Evolutionary conservation across 2,888 invertebrate genomes (phyloP).

Genomic region (Melieria omissa): DNA sequence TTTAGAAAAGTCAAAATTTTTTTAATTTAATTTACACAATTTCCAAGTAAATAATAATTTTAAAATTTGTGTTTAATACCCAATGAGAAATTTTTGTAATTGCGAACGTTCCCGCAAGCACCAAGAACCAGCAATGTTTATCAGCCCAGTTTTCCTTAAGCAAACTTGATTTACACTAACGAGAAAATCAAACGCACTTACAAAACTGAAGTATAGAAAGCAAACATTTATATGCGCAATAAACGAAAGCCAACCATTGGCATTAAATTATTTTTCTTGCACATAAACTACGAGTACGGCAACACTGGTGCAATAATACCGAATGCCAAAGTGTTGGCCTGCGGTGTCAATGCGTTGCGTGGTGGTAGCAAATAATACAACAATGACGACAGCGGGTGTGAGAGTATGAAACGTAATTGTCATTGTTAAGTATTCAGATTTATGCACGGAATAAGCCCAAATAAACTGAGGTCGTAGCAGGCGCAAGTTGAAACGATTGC

Average conservation of each 20-base stretch:
- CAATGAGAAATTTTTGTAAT: too few relatives aligned
- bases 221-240: too few relatives aligned
- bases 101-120: too few relatives aligned
- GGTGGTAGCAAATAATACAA: not conserved
- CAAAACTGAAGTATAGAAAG: too few relatives aligned
- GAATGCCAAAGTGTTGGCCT: not conserved
- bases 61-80: too few relatives aligned
- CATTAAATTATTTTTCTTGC: constrained; percentile 9
- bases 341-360: not conserved
- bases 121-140: too few relatives aligned
- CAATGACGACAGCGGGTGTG: not conserved
- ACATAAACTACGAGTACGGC: constrained; percentile 12
- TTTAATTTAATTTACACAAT: not conserved
- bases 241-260: too few relatives aligned
- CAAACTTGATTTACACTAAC: too few relatives aligned
- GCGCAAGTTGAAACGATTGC: too few relatives aligned
- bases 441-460: not conserved
- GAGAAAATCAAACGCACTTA: too few relatives aligned
- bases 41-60: constrained; percentile 38
- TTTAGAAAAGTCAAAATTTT: not conserved
- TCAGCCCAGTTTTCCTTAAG: too few relatives aligned
- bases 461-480: not conserved
- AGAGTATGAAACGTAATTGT: constrained; percentile 2
- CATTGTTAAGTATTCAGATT: constrained; percentile 9
- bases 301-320: not conserved